Base-by-base conservation (phyloP, 2,797 vertebrate genomes). In the Meda fulgida region DNA sequence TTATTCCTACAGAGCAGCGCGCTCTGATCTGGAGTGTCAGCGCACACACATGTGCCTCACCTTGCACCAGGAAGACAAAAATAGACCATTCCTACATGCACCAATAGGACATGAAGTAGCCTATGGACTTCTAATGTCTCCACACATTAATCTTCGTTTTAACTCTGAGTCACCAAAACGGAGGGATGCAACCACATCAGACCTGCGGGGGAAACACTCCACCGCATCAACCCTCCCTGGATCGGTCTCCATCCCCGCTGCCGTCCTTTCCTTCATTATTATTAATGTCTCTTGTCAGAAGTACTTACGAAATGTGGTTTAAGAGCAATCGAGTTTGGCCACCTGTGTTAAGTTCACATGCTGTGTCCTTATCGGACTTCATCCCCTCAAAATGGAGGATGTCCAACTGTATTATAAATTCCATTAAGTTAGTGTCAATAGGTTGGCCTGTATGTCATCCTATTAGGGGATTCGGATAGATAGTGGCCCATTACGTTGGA, bases 261-360 rank as follows among this genome's bases (percentile, higher is more conserved):
- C 67, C 31, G 10, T 66, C 75, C 48, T 73, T 60, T 65, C 58
- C 79, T 63, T 85, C 76, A 78, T 82, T 78, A 86, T 78, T 83
- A 83, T 83, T 78, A 86, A 86, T 86, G 84, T 78, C 80, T 86
- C 34, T 67, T 86, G 85, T 82, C 85, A 82, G 48, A 36, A 76
- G 34, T 58, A 36, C 72, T 82, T 86, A 82, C 58, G 53, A 19
- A 72, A 72, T 63, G 81, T 43, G 8, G 31, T 78, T 78, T 73
- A 78, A 83, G 67, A 83, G 67, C 81, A 83, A 75, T 86, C 11
- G 75, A 86, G 81, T 86, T 73, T 38, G 55, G 76, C 67, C 81
- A 83, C 85, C 85, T 86, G 75, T 86, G 85, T 79, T 83, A 83
- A 53, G 67, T 78, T 72, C 75, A 36, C 65, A 66, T 26, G 60